phyloP scores from a whole-genome alignment of 2,888 invertebrate species.

The Spodoptera exigua region DNA sequence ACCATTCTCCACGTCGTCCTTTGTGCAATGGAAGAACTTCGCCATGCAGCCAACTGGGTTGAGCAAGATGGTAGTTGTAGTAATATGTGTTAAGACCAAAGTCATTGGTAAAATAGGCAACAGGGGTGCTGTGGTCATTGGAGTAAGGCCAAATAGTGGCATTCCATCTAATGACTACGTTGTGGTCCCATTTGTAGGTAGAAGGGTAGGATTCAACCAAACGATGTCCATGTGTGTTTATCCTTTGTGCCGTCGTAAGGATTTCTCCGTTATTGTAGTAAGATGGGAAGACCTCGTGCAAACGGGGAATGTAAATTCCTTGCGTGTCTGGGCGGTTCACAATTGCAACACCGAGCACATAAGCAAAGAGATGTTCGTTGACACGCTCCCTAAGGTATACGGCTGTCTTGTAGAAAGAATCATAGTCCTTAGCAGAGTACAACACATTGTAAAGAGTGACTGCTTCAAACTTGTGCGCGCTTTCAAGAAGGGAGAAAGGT shows the following conservation, averaged over 20 bases:
- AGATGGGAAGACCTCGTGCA: conserved; percentile 93
- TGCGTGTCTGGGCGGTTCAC: conserved; percentile 90
- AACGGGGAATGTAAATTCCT: conserved; percentile 91
- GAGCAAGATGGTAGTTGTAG: conserved; percentile 90
- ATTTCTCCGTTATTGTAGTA: conserved; percentile 92
- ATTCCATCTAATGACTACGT: conserved; percentile 90
- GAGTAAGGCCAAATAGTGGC: conserved; percentile 89
- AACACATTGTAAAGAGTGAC: conserved; percentile 91
- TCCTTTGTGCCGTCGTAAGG: conserved; percentile 91
- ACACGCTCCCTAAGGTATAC: conserved; percentile 91
- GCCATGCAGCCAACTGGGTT: conserved; percentile 91
- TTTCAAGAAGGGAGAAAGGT: conserved; percentile 89
- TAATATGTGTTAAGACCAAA: conserved; percentile 91
- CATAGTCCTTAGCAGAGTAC: conserved; percentile 92
- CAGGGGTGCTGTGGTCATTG: conserved; percentile 87
- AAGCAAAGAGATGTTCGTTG: conserved; percentile 92
- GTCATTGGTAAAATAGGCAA: conserved; percentile 93
- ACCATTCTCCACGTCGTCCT: conserved; percentile 91
- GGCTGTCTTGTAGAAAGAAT: conserved; percentile 92
- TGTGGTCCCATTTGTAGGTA: conserved; percentile 79
- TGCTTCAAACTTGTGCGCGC: conserved; percentile 90
- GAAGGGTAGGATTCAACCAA: conserved; percentile 72
- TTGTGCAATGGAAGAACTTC: conserved; percentile 85
- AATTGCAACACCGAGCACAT: conserved; percentile 90
- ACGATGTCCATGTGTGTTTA: conserved; percentile 81